Evolutionary conservation across 2,113 vertebrate genomes (phyloP).

Genomic region (Nannospalax galili): DNA sequence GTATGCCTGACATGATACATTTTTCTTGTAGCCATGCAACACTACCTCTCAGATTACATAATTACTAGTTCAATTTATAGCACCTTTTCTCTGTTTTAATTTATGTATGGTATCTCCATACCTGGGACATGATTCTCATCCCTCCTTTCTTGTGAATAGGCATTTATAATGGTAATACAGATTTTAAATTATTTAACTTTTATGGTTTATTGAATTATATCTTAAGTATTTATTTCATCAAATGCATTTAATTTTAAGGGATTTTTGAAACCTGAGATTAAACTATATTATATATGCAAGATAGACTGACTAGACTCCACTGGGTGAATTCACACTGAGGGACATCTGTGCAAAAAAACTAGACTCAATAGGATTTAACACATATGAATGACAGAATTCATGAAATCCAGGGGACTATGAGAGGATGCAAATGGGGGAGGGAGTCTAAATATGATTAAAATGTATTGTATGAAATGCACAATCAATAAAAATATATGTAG

Average conservation of each 20-base stretch:
- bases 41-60: not conserved
- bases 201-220: not conserved
- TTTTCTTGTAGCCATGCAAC: not conserved
- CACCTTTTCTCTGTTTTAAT: not conserved
- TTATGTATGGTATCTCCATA: not conserved
- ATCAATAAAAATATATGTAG: too few relatives aligned
- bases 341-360: too few relatives aligned
- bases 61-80: not conserved
- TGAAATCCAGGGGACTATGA: too few relatives aligned
- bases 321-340: too few relatives aligned
- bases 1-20: not conserved
- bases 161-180: not conserved
- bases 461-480: too few relatives aligned
- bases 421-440: too few relatives aligned
- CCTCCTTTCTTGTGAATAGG: not conserved
- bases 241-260: not conserved
- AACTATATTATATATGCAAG: too few relatives aligned
- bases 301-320: too few relatives aligned
- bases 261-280: not conserved
- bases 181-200: slow-evolving; percentile 10
- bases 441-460: too few relatives aligned
- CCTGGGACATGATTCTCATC: not conserved
- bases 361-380: too few relatives aligned
- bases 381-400: too few relatives aligned
- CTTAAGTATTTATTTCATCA: not conserved